phyloP scores from a whole-genome alignment of 2,113 vertebrate species.

The Sinocyclocheilus rhinocerous region DNA sequence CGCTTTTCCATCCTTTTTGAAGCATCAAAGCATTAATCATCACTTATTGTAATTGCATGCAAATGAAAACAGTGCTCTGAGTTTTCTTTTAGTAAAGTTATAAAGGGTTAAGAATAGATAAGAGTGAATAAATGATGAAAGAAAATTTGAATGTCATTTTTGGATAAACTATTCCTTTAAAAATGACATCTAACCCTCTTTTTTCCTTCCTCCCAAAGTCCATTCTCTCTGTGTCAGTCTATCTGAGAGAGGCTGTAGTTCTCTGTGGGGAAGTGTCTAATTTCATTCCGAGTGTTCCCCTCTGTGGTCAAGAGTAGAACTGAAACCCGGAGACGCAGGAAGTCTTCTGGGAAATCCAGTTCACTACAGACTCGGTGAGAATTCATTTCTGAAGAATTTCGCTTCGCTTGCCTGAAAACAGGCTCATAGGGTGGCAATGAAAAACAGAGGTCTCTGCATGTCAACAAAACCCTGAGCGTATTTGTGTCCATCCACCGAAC shows the following conservation, averaged over 20 bases:
- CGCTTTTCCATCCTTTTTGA: neutral
- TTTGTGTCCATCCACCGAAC: constrained; percentile 24
- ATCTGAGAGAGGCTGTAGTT: constrained; percentile 8
- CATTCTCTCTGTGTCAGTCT: neutral
- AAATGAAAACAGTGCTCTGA: neutral
- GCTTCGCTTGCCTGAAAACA: constrained; percentile 37
- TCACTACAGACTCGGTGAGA: constrained; percentile 37
- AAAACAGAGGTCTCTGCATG: constrained; percentile 47
- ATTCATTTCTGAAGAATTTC: constrained; percentile 50
- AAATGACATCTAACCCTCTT: neutral
- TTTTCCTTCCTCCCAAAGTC: neutral
- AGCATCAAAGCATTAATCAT: neutral
- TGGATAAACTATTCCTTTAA: neutral
- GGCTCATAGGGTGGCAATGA: constrained; percentile 32
- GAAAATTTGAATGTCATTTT: neutral
- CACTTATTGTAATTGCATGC: neutral
- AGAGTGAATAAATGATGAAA: neutral
- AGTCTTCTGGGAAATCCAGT: constrained; percentile 44
- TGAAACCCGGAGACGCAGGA: constrained; percentile 34
- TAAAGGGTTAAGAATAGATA: neutral
- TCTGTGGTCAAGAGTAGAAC: constrained; percentile 49
- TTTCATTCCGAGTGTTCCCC: constrained; percentile 35
- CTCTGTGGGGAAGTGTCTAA: constrained; percentile 36
- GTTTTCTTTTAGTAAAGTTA: neutral
- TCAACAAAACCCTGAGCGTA: constrained; percentile 44